phyloP scores from a whole-genome alignment of 2,797 vertebrate species.

The Malacoraja senta region DNA sequence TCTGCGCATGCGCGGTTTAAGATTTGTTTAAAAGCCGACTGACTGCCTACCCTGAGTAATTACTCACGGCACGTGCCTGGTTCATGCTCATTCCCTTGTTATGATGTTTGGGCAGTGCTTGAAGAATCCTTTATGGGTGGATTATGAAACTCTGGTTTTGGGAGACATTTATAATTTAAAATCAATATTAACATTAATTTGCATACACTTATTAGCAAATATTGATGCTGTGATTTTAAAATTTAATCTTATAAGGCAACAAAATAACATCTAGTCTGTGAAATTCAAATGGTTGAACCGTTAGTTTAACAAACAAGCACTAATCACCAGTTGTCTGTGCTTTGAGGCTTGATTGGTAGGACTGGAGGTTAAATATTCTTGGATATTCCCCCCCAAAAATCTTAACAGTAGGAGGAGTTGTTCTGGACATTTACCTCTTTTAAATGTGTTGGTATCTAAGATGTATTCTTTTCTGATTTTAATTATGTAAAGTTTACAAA shows the following conservation, averaged over 20 bases:
- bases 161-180: not conserved
- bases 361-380: not conserved
- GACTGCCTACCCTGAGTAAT: no score
- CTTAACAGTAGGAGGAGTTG: not conserved
- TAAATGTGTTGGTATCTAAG: not conserved
- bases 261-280: not conserved
- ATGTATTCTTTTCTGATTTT: not conserved
- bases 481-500: slow-evolving; percentile 73
- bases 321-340: not conserved
- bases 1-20: no score
- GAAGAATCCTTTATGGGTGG: not conserved
- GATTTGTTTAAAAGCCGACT: no score
- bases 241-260: slow-evolving; percentile 25
- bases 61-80: no score
- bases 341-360: not conserved
- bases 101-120: not conserved
- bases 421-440: not conserved
- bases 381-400: no score
- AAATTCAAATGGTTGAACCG: not conserved
- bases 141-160: not conserved
- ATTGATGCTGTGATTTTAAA: not conserved
- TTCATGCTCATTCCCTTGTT: no score
- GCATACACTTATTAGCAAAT: not conserved
- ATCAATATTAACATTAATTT: not conserved
- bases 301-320: not conserved